Evolutionary conservation across 2,888 invertebrate species (phyloP).

Genomic region (Calliphora vomitoria): DNA sequence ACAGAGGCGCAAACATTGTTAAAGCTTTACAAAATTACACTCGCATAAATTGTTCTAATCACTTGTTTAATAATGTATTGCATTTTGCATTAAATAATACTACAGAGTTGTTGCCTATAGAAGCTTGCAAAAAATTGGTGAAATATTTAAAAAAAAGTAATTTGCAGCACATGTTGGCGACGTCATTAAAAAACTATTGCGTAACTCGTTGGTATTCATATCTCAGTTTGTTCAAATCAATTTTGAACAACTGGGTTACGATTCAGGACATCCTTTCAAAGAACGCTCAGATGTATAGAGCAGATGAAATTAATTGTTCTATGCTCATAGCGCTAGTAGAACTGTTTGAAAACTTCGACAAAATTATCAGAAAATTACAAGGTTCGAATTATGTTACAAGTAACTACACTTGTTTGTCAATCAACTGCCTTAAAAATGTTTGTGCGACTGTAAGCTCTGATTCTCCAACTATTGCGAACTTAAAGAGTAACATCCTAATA

Average conservation of each 20-base stretch:
- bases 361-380: slow-evolving; percentile 19
- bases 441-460: slow-evolving; percentile 36
- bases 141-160: neutral
- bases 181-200: neutral
- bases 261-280: slow-evolving; percentile 13
- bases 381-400: neutral
- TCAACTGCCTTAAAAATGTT: slow-evolving; percentile 4
- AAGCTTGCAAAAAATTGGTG: slow-evolving; percentile 21
- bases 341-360: slow-evolving; percentile 38
- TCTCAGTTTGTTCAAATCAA: neutral
- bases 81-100: too few species aligned
- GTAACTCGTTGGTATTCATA: slow-evolving; percentile 8
- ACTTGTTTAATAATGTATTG: slow-evolving; percentile 6
- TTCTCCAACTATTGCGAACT: slow-evolving; percentile 12
- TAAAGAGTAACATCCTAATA: slow-evolving; percentile 2
- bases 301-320: neutral
- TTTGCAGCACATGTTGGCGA: too few species aligned
- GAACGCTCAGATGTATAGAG: slow-evolving; percentile 23
- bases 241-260: too few species aligned
- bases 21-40: slow-evolving; percentile 12
- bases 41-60: slow-evolving; percentile 30
- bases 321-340: slow-evolving; percentile 1
- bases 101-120: neutral
- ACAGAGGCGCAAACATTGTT: neutral
- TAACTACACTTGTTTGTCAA: neutral